These are phyloP conservation scores for Acrocephalus scirpaceus DNA, from an alignment of 2,797 vertebrate species.

Conservation along the genomic window DNA sequence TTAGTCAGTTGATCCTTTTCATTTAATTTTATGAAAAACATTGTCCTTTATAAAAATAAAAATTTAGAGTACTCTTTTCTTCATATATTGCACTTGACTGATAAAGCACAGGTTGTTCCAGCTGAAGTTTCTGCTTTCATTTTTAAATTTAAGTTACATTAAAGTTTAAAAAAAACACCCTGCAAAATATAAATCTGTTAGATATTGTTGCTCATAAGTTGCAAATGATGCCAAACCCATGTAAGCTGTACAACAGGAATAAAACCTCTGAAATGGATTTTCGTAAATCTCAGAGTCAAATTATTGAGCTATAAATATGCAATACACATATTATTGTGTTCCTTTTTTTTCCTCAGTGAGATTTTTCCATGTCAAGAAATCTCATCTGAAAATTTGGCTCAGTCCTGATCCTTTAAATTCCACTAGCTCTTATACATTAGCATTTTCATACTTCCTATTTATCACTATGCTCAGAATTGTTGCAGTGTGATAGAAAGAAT, in stretches of 20 bases:
- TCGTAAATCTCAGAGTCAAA: constrained; percentile 17
- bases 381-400: constrained; percentile 58
- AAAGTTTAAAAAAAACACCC: not conserved
- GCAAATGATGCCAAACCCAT: not conserved
- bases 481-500: constrained; percentile 56
- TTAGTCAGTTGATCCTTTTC: not conserved
- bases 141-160: constrained; percentile 15
- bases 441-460: constrained; percentile 60
- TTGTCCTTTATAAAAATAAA: not conserved
- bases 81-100: not conserved
- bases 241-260: not conserved
- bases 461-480: constrained; percentile 42
- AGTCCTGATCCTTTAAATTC: constrained; percentile 56
- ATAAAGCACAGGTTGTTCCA: not conserved
- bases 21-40: not conserved
- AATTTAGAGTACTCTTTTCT: not conserved
- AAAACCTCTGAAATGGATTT: constrained; percentile 11
- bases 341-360: constrained; percentile 11
- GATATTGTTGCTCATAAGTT: not conserved
- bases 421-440: constrained; percentile 28
- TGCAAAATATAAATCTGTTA: not conserved
- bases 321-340: not conserved
- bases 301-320: constrained; percentile 49
- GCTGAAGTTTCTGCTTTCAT: not conserved
- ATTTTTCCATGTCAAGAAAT: constrained; percentile 47